Conservation (phyloP, 35 echinoderm and acorn worm species). For the Acanthaster planci region DNA sequence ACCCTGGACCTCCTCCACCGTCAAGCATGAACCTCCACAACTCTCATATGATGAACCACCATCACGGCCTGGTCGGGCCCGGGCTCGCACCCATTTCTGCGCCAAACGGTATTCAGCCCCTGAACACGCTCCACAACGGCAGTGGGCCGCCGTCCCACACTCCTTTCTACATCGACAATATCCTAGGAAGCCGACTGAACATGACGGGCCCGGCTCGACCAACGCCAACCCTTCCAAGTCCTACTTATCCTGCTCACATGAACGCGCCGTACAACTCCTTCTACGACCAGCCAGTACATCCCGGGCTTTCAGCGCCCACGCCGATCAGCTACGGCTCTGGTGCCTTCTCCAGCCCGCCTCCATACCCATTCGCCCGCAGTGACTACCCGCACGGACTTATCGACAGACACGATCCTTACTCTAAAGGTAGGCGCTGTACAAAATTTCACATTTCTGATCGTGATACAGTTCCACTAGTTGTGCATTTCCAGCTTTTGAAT, state of each 20-base stretch:
- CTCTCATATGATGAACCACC: neutral
- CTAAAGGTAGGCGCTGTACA: constrained; percentile 18
- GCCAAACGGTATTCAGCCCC: neutral
- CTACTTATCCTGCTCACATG: neutral
- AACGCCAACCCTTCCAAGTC: constrained; percentile 26
- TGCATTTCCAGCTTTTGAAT: too few species aligned
- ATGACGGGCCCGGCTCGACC: constrained; percentile 29
- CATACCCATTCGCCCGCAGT: neutral
- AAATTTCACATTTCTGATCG: too few species aligned
- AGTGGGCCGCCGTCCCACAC: neutral
- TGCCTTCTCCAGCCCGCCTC: constrained; percentile 19
- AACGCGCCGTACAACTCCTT: constrained; percentile 37
- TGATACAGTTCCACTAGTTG: too few species aligned
- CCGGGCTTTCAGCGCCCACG: constrained; percentile 7
- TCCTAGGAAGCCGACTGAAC: constrained; percentile 21
- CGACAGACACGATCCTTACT: constrained; percentile 41
- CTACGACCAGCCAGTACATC: constrained; percentile 27
- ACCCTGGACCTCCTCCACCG: constrained; percentile 7
- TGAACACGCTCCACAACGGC: neutral
- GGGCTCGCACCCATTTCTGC: neutral
- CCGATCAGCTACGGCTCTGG: constrained; percentile 39
- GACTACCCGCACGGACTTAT: constrained; percentile 11
- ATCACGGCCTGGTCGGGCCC: neutral
- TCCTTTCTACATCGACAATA: constrained; percentile 47
- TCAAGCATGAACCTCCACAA: constrained; percentile 26